These are phyloP conservation scores for Calephelis nemesis DNA, from an alignment of 1,140 invertebrate genomes.

Conservation along the genomic window DNA sequence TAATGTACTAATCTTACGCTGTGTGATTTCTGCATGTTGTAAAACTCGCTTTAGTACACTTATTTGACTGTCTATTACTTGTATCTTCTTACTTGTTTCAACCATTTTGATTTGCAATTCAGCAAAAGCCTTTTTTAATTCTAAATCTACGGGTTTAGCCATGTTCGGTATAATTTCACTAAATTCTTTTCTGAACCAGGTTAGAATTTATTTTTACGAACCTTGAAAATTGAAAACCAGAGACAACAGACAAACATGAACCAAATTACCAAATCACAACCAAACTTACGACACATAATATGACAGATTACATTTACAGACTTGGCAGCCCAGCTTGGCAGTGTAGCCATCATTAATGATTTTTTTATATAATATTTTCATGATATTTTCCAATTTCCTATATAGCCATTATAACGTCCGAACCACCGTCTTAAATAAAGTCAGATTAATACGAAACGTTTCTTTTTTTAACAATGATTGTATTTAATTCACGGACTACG, in stretches of 20 bases:
- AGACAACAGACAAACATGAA: no score
- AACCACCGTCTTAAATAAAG: no score
- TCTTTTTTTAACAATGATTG: no score
- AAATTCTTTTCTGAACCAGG: background rate
- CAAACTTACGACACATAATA: no score
- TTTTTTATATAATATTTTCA: no score
- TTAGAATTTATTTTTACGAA: background rate
- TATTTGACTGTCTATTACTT: constrained; percentile 89
- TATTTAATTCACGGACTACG: no score
- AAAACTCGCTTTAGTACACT: constrained; percentile 84
- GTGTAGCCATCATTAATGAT: constrained; percentile 1
- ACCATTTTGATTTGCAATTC: constrained; percentile 92
- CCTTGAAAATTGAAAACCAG: no score
- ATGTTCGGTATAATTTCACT: constrained; percentile 32
- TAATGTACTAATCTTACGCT: constrained; percentile 80
- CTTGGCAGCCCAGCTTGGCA: background rate
- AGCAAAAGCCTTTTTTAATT: constrained; percentile 87
- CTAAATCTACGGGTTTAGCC: constrained; percentile 75
- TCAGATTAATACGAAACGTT: no score
- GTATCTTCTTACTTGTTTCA: constrained; percentile 89
- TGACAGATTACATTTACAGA: no score
- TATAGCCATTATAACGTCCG: no score
- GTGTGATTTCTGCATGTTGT: constrained; percentile 86
- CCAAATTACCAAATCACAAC: background rate
- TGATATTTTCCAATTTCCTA: no score